Evolutionary conservation across 92 coral and sea anemone species (phyloP).

Genomic region (Palythoa heliodiscus): DNA sequence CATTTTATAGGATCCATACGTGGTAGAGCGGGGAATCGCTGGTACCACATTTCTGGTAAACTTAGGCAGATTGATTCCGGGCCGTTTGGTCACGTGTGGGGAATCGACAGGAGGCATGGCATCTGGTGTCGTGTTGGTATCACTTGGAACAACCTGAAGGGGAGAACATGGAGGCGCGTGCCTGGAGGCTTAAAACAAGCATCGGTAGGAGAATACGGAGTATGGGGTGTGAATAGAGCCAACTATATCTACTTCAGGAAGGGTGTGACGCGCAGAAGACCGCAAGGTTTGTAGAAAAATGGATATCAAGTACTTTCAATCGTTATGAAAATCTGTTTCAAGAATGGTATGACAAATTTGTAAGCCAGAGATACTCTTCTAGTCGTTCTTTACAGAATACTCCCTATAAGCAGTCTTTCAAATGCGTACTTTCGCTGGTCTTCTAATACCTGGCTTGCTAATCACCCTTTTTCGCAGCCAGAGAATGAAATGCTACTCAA

Average conservation of each 20-base stretch:
- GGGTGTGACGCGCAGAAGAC: constrained; percentile 17
- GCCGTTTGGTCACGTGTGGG: constrained; percentile 53
- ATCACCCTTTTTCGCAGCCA: too few species aligned
- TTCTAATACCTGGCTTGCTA: too few species aligned
- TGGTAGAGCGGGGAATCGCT: constrained; percentile 21
- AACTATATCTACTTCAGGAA: constrained; percentile 34
- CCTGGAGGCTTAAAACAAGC: constrained; percentile 31
- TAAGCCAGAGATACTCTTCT: too few species aligned
- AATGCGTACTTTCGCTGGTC: too few species aligned
- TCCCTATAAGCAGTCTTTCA: too few species aligned
- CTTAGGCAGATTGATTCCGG: constrained; percentile 57
- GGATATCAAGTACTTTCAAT: background rate
- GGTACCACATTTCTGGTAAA: constrained; percentile 42
- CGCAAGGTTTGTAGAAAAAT: constrained; percentile 20
- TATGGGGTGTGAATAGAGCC: constrained; percentile 35
- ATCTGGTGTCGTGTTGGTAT: constrained; percentile 53
- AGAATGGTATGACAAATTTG: too few species aligned
- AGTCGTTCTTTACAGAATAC: too few species aligned
- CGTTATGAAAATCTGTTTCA: background rate
- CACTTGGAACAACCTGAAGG: constrained; percentile 21
- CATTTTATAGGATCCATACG: constrained; percentile 17
- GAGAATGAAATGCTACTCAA: too few species aligned
- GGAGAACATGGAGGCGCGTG: constrained; percentile 35
- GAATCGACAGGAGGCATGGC: constrained; percentile 35
- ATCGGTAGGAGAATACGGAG: constrained; percentile 8